phyloP scores from a whole-genome alignment of 1,140 invertebrate species.

The Pantala flavescens region DNA sequence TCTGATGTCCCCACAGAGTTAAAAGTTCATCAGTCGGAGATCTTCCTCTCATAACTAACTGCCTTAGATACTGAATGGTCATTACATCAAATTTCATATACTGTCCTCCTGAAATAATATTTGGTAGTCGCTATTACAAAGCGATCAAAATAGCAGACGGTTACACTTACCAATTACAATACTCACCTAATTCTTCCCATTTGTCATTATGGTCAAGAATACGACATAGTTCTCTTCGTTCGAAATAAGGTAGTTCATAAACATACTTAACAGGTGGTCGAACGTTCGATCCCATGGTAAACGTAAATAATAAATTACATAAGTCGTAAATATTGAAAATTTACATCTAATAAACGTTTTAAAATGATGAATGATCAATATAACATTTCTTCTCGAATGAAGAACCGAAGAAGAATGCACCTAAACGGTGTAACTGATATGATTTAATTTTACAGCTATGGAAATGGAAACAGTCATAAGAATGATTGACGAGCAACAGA shows the following conservation, averaged over 20 bases:
- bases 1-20: conserved; percentile 63
- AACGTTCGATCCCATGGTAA: background rate
- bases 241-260: conserved; percentile 58
- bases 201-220: conserved; percentile 64
- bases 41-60: conserved; percentile 35
- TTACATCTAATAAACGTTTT: background rate
- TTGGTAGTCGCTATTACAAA: no score
- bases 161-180: no score
- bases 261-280: conserved; percentile 39
- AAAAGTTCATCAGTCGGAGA: conserved; percentile 68
- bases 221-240: conserved; percentile 56
- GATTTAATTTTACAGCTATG: no score
- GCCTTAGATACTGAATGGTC: conserved; percentile 40
- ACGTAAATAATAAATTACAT: background rate
- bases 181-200: conserved; percentile 61
- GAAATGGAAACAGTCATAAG: no score
- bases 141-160: background rate
- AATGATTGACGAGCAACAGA: no score
- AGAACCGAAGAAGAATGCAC: no score
- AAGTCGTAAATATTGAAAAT: background rate
- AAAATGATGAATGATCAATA: no score
- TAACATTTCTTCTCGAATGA: no score
- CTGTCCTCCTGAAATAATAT: conserved; percentile 34
- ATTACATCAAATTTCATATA: conserved; percentile 39
- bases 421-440: no score